Evolutionary conservation across 2,113 vertebrate genomes (phyloP), one percentile per base, ranked within the genome.

Genomic region (Silurus meridionalis): DNA sequence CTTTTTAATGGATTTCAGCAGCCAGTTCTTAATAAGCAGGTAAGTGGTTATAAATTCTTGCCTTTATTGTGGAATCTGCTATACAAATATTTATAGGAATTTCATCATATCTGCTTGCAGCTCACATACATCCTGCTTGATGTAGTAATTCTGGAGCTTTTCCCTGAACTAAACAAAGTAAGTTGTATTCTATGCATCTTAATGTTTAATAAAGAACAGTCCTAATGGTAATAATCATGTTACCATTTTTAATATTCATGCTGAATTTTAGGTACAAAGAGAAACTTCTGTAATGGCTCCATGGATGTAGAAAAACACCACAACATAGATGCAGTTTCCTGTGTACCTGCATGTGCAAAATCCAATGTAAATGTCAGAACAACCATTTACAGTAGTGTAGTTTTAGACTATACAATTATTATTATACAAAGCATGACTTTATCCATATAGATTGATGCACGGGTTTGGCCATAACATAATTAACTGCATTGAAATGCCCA

Each of bases 21-120:
- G 86, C 96, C 98, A 13, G 95, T 99, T 90, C 97, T 99, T 81
- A 99, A 99, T 92, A 99, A 99, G 92, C 97, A 99, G 96, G 98
- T 99, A 89, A 37, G 61, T 25, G 8, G 1, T 11, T 14, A 52
- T 53, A 71, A 17, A 50, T 21, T 69, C 14, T 61, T 52, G 5
- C 21, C 14, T 66, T 0, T 11, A 14, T 19, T 19, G 8, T 8
- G 14, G 71, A 63, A 80, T 63, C 89, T 2, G 37, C 46, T 37
- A 21, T 64, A 71, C 10, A 80, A 72, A 52, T 71, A 8, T 23
- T 37, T 8, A 66, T 23, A 28, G 5, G 7, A 46, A 37, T 21
- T 58, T 67, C 72, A 2, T 46, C 11, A 61, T 9, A n/a, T 82
- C 9, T 84, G 91, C 60, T 88, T 93, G 87, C 92, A 99, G 98